phyloP scores from a whole-genome alignment of 1,140 invertebrate genomes.

The Drosophila biarmipes region DNA sequence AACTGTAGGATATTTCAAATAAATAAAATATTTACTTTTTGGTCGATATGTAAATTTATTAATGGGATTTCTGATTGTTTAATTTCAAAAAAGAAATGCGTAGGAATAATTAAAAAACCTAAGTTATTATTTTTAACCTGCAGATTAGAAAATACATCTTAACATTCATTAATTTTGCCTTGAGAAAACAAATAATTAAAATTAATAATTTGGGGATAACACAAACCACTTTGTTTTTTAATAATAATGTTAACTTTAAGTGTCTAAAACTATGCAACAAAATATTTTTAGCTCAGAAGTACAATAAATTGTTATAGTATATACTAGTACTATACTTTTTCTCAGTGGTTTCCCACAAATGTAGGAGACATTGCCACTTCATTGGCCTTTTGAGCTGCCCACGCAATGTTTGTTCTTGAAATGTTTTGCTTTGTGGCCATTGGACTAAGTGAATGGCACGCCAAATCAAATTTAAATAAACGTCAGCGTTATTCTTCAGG shows the following conservation, averaged over 20 bases:
- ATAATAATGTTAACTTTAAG: no score
- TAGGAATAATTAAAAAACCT: no score
- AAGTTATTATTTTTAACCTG: no score
- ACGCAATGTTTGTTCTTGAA: slow-evolving; percentile 25
- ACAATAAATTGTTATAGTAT: no score
- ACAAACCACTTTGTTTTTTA: no score
- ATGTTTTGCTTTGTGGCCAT: slow-evolving; percentile 50
- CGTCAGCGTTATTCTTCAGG: slow-evolving; percentile 15
- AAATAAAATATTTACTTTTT: neutral
- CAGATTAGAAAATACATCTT: neutral
- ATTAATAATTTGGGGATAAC: no score
- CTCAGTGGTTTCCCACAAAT: neutral
- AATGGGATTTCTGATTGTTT: neutral
- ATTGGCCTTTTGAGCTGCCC: slow-evolving; percentile 27
- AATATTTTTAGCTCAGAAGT: no score
- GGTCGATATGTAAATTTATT: neutral
- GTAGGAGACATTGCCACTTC: slow-evolving; percentile 32
- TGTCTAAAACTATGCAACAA: no score
- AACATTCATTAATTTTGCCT: no score
- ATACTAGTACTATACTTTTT: neutral
- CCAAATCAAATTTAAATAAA: slow-evolving; percentile 61
- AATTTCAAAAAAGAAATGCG: no score
- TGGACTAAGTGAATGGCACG: slow-evolving; percentile 46
- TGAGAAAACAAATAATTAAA: no score
- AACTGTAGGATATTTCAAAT: neutral